Evolutionary conservation across 2,888 invertebrate species (phyloP).

Genomic region (Agrilus biguttatus): DNA sequence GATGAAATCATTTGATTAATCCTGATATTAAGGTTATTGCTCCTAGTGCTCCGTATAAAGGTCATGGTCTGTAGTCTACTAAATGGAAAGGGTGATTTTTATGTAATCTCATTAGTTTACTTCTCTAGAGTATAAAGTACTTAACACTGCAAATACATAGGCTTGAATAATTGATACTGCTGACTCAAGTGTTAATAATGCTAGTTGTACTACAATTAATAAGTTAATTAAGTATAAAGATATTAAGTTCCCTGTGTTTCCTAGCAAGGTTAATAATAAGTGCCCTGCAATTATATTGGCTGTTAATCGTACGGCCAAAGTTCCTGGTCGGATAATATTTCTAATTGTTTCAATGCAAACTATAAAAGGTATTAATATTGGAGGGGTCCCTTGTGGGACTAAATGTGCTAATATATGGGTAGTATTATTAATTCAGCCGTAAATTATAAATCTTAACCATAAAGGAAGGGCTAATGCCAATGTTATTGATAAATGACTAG

Average conservation of each 20-base stretch:
- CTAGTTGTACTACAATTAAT: slow-evolving; percentile 30
- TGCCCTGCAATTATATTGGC: slow-evolving; percentile 70
- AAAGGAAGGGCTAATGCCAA: slow-evolving; percentile 44
- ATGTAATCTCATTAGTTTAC: slow-evolving; percentile 41
- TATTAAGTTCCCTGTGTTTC: slow-evolving; percentile 27
- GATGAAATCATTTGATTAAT: slow-evolving; percentile 47
- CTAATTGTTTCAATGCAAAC: slow-evolving; percentile 62
- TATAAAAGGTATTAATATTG: slow-evolving; percentile 53
- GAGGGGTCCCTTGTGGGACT: slow-evolving; percentile 53
- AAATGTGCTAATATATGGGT: slow-evolving; percentile 51
- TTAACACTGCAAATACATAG: slow-evolving; percentile 50
- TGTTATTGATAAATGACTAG: slow-evolving; percentile 47
- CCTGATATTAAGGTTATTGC: slow-evolving; percentile 41
- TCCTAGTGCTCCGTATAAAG: slow-evolving; percentile 43
- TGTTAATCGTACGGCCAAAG: slow-evolving; percentile 52
- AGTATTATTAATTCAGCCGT: slow-evolving; percentile 46
- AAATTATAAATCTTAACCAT: slow-evolving; percentile 51
- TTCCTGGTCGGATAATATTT: slow-evolving; percentile 54
- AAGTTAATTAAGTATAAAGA: slow-evolving; percentile 15
- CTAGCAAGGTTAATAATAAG: slow-evolving; percentile 47
- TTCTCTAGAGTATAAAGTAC: slow-evolving; percentile 54
- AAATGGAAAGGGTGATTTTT: slow-evolving; percentile 37
- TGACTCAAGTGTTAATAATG: slow-evolving; percentile 40
- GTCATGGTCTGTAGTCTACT: slow-evolving; percentile 48
- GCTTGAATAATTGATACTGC: slow-evolving; percentile 51